A percentile compares a stretch with the other conserved stretches of the same genome.
Evolutionary conservation across 2,113 vertebrate genomes (phyloP).

Genomic region (Fulmarus glacialis): DNA sequence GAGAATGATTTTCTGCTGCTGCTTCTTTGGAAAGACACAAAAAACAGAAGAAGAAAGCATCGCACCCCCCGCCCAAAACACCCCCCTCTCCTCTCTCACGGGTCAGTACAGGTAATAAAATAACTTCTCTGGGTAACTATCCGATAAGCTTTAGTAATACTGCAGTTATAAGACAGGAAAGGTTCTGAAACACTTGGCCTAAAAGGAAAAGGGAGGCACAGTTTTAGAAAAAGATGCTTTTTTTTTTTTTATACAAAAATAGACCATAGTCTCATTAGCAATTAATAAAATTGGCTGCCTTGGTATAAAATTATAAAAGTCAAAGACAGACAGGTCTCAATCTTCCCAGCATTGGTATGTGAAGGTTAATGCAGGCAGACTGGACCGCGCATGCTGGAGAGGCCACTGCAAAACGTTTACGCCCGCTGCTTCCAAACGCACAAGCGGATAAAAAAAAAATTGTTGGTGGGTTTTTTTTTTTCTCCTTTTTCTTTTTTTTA

Average conservation of each 20-base stretch:
- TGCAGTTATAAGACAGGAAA: slow-evolving; percentile 8
- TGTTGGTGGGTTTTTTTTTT: no score
- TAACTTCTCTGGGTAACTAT: background rate
- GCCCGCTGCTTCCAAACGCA: background rate
- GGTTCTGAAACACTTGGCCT: slow-evolving; percentile 12
- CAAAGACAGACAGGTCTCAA: background rate
- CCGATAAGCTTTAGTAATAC: background rate
- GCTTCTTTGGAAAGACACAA: slow-evolving; percentile 20
- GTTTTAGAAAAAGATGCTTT: slow-evolving; percentile 57
- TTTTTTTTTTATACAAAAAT: slow-evolving; percentile 70
- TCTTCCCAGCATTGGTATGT: background rate
- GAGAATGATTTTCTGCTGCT: background rate
- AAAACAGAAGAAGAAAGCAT: background rate
- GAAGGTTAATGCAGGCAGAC: background rate
- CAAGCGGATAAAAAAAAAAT: background rate
- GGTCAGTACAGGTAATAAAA: background rate
- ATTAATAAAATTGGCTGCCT: slow-evolving; percentile 63
- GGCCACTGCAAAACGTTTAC: background rate
- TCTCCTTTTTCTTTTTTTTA: no score
- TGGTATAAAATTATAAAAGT: slow-evolving; percentile 72
- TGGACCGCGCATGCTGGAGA: background rate
- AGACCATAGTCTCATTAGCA: slow-evolving; percentile 63
- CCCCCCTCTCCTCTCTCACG: background rate
- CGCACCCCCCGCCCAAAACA: background rate
- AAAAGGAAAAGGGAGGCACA: slow-evolving; percentile 60